These are phyloP conservation scores for Drosophila peninsularis DNA, from an alignment of 2,888 invertebrate species.

Conservation along the genomic window DNA sequence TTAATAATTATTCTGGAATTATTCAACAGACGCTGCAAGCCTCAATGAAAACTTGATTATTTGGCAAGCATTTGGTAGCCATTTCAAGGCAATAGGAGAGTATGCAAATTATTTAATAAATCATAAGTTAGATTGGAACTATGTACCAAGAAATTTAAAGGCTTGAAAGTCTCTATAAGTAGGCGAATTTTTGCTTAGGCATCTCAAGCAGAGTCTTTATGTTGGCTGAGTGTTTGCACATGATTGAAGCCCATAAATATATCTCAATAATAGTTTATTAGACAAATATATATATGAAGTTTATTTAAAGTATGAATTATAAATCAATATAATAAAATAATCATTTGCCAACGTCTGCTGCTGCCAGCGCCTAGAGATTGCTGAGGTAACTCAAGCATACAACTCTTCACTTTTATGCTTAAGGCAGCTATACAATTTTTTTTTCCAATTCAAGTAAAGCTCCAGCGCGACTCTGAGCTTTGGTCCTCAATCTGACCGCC, in stretches of 20 bases:
- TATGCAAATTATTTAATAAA: background rate
- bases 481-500: background rate
- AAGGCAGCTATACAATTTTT: background rate
- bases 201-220: background rate
- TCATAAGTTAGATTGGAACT: background rate
- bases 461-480: background rate
- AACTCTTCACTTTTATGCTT: background rate
- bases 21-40: background rate
- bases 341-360: background rate
- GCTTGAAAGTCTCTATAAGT: background rate
- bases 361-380: background rate
- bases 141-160: background rate
- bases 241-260: background rate
- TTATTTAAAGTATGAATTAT: background rate
- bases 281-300: background rate
- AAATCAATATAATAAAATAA: no score
- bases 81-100: background rate
- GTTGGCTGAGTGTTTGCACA: background rate
- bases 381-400: no score
- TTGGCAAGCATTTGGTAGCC: background rate
- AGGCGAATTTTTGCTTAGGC: background rate
- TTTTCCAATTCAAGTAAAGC: background rate
- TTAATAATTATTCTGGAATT: background rate
- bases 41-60: background rate
- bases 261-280: background rate